Percentiles rank a stretch among this genome's conserved stretches.
phyloP scores from a whole-genome alignment of 2,797 vertebrate genomes.

The Salmo trutta region DNA sequence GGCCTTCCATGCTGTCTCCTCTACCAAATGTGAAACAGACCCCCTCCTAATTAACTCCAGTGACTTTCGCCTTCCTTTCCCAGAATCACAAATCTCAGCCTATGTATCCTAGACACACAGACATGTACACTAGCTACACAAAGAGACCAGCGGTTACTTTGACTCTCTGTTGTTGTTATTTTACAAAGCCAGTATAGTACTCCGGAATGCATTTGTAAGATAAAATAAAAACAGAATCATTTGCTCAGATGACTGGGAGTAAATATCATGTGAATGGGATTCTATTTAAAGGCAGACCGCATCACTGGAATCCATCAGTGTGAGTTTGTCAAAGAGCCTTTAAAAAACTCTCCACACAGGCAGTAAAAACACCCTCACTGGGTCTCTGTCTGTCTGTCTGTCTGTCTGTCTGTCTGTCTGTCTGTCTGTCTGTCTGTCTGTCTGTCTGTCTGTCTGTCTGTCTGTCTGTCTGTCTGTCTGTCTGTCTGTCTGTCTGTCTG shows the following conservation, averaged over 20 bases:
- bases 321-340: slow-evolving; percentile 34
- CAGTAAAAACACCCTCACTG: slow-evolving; percentile 24
- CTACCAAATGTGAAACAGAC: slow-evolving; percentile 42
- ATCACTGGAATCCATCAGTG: slow-evolving; percentile 35
- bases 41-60: slow-evolving; percentile 55
- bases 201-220: slow-evolving; percentile 44
- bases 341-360: slow-evolving; percentile 44
- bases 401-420: too few species aligned
- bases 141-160: neutral
- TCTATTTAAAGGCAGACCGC: slow-evolving; percentile 28
- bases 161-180: slow-evolving; percentile 26
- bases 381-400: neutral
- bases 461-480: too few species aligned
- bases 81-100: slow-evolving; percentile 17
- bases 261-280: slow-evolving; percentile 30
- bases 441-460: too few species aligned
- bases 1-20: slow-evolving; percentile 33
- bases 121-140: neutral
- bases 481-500: too few species aligned
- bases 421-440: too few species aligned
- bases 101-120: neutral
- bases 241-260: slow-evolving; percentile 19
- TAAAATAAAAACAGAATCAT: slow-evolving; percentile 35
- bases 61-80: slow-evolving; percentile 31
- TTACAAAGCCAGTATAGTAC: slow-evolving; percentile 31